Evolutionary conservation across 2,113 vertebrate species (phyloP).

Genomic region (Donacobius atricapilla): DNA sequence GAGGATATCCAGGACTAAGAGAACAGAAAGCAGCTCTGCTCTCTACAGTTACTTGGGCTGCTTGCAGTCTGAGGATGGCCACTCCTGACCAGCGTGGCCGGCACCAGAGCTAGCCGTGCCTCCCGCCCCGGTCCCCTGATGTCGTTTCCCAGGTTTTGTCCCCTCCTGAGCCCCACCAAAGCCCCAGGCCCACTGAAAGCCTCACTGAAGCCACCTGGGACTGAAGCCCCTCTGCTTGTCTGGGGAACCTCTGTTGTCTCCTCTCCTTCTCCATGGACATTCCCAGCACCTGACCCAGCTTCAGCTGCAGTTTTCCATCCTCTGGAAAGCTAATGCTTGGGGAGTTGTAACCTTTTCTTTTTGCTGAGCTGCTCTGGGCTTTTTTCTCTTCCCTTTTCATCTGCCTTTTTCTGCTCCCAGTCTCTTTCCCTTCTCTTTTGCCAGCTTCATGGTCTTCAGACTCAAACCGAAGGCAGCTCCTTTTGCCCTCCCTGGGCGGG

Average conservation of each 20-base stretch:
- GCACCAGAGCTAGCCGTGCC: too few species aligned
- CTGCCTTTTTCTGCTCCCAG: not conserved
- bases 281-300: not conserved
- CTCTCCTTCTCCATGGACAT: fast-evolving
- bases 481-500: not conserved
- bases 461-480: not conserved
- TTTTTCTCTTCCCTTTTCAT: not conserved
- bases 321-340: not conserved
- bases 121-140: too few species aligned
- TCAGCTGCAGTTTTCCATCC: not conserved
- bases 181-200: not conserved
- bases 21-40: too few species aligned
- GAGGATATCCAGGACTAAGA: too few species aligned
- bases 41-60: too few species aligned
- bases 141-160: too few species aligned
- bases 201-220: not conserved
- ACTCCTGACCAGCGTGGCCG: too few species aligned
- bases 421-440: not conserved
- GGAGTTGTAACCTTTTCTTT: not conserved
- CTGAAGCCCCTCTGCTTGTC: not conserved
- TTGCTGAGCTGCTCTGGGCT: not conserved
- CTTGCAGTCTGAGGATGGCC: too few species aligned
- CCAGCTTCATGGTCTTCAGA: not conserved
- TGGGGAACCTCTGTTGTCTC: not conserved
- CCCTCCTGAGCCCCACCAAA: not conserved